Evolutionary conservation across 2,888 invertebrate genomes (phyloP).

Genomic region (Drosophila peninsularis): DNA sequence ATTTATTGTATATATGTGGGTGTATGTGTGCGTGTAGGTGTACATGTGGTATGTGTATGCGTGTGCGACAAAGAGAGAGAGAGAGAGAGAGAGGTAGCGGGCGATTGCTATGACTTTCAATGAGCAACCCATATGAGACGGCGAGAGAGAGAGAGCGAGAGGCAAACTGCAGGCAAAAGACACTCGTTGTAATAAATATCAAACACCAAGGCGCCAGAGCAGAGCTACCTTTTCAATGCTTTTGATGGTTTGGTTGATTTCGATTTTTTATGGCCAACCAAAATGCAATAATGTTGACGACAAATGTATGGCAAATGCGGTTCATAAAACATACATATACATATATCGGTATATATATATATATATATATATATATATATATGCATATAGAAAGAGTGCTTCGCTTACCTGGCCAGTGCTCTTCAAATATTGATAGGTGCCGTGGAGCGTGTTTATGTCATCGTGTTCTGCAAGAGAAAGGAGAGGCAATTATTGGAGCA

Average conservation of each 20-base stretch:
- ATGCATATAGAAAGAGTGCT: conserved; percentile 2
- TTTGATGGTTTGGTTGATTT: conserved; percentile 36
- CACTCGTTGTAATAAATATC: conserved; percentile 70
- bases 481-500: background rate
- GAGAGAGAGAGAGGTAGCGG: conserved; percentile 5
- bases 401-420: conserved; percentile 88
- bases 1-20: conserved; percentile 19
- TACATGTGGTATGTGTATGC: conserved; percentile 51
- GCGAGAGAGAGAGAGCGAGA: conserved; percentile 34
- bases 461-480: conserved; percentile 72
- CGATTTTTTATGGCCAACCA: conserved; percentile 56
- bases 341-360: background rate
- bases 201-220: conserved; percentile 80
- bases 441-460: conserved; percentile 83
- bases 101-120: conserved; percentile 40
- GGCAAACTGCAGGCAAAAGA: conserved; percentile 42
- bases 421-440: conserved; percentile 86
- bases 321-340: conserved; percentile 12
- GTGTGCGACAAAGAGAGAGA: conserved; percentile 19
- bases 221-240: conserved; percentile 61
- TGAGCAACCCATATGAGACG: conserved; percentile 34
- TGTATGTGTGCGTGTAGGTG: conserved; percentile 29
- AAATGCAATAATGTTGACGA: conserved; percentile 61
- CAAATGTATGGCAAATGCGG: conserved; percentile 56
- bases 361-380: background rate